A percentile compares a stretch with the other conserved stretches of the same genome.
Conservation (phyloP, 2,113 vertebrate species). For the Tetraodon nigroviridis region DNA sequence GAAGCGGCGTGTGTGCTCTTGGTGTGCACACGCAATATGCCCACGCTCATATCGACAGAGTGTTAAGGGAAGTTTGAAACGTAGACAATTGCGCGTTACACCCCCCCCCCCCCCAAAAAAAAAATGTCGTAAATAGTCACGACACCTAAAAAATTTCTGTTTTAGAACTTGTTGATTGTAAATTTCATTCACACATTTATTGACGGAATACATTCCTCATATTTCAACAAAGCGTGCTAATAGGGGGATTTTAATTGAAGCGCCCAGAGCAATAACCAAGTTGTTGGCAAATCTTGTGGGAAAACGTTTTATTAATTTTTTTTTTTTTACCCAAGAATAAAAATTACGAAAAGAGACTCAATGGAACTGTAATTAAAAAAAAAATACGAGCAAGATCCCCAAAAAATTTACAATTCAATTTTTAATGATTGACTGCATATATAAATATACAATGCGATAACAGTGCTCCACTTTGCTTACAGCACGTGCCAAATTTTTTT, state of each 20-base stretch:
- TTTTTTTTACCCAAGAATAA: conserved; percentile 6
- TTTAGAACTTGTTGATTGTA: conserved; percentile 26
- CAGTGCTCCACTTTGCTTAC: conserved; percentile 1
- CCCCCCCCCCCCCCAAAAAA: no score
- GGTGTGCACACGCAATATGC: neutral
- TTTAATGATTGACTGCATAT: neutral
- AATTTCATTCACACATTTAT: neutral
- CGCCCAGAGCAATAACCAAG: neutral
- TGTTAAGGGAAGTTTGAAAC: no score
- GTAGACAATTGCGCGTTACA: no score
- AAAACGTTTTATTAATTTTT: conserved; percentile 22
- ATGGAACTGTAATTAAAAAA: neutral
- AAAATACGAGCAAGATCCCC: neutral
- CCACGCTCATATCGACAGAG: neutral
- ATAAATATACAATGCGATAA: neutral
- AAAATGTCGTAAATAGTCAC: neutral
- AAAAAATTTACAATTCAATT: neutral
- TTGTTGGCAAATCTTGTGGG: conserved; percentile 15
- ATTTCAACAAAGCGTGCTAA: neutral
- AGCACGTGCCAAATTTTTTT: neutral
- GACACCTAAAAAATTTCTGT: neutral
- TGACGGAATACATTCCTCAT: neutral
- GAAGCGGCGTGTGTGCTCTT: neutral
- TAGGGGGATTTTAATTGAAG: neutral
- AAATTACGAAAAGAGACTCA: neutral